Evolutionary conservation across 1,140 invertebrate species (phyloP), one percentile per base, ranked within the genome.

Genomic region (Drosophila ficusphila): DNA sequence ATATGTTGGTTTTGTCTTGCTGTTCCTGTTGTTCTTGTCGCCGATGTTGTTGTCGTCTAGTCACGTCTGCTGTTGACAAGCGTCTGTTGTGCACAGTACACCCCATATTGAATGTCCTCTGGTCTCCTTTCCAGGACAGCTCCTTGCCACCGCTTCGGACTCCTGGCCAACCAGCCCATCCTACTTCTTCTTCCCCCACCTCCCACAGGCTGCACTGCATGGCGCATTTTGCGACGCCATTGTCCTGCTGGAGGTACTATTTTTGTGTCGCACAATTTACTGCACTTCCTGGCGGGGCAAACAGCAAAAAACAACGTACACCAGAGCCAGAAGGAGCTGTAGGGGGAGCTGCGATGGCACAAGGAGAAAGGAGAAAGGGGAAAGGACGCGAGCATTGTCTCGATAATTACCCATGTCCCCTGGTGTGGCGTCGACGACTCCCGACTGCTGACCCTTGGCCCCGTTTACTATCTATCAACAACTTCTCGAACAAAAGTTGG

Each of bases 231-330:
- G 34, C 78, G 65, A 83, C 78, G 68, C 73, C 74, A 82, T 82
- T 82, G 78, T 82, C 74, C 78, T 82, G 56, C 51, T 54, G 48
- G 76, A 82, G 78, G 78, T 82, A 76, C 72, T 81, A 77, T 82
- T 82, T 82, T 82, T 82, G 78, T 82, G 78, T 82, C 73, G 78
- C 79, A 82, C 78, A 82, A 82, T 82, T 82, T 82, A 82, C 73
- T 82, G 79, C 78, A 77, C 78, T 82, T 82, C 73, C 78, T 82
- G 78, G 41, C 44, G 19, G 48, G 65, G 33, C 68, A 71, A 82
- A 64, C 74, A 76, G 57, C 60, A 76, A 70, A 67, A 72, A 39
- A 54, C 25, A 44, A 27, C 44, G 39, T 47, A 46, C 46, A 61
- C 48, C 49, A 53, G 57, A 41, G 57, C 41, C 64, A 68, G 64